Conservation (phyloP, 2,888 invertebrate species). For the Aquatica leii region DNA sequence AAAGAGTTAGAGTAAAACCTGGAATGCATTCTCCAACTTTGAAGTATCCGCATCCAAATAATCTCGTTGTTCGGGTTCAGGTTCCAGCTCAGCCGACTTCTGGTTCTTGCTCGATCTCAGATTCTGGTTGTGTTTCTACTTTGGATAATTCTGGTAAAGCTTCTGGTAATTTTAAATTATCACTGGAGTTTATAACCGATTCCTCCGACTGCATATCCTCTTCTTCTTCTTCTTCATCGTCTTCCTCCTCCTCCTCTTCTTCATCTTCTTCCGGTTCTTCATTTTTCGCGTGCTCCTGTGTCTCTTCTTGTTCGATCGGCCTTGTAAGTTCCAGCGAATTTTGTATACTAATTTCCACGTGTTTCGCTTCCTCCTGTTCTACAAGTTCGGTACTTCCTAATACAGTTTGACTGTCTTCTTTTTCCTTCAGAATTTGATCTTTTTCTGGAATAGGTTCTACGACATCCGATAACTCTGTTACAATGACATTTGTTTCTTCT, state of each 20-base stretch:
- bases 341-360: too few relatives aligned
- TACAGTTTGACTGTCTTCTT: too few relatives aligned
- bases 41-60: neutral
- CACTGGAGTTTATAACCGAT: neutral
- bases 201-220: neutral
- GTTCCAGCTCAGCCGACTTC: conserved; percentile 23
- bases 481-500: too few relatives aligned
- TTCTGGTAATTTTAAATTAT: neutral
- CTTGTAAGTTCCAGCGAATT: too few relatives aligned
- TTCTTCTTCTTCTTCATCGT: neutral
- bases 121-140: conserved; percentile 21
- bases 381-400: too few relatives aligned
- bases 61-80: conserved; percentile 16
- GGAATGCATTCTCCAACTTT: conserved; percentile 19
- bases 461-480: too few relatives aligned
- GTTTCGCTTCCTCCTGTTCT: too few relatives aligned
- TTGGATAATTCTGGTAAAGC: neutral
- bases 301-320: neutral
- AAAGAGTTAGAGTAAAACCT: conserved; percentile 55
- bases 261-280: conserved; percentile 3
- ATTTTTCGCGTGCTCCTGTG: neutral
- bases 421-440: too few relatives aligned
- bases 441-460: too few relatives aligned
- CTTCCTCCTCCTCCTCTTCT: conserved; percentile 41
- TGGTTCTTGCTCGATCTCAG: conserved; percentile 6